Evolutionary conservation across 2,113 vertebrate genomes (phyloP), one percentile per base, ranked within the genome.

Genomic region (Eulemur macaco): DNA sequence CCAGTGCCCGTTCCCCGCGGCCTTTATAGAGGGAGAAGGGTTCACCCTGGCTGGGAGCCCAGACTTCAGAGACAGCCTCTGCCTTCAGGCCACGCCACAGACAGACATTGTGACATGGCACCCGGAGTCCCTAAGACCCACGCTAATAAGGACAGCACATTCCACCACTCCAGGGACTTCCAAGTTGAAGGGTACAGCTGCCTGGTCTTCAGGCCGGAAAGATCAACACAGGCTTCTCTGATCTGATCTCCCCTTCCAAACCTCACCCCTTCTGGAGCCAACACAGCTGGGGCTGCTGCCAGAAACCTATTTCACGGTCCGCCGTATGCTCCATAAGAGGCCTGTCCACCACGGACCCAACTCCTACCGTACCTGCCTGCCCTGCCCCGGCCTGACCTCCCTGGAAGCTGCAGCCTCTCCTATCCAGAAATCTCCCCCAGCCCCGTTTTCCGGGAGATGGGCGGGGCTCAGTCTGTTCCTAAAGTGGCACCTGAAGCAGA

Each of bases 1-100:
- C 64, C 50, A 17, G 74, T 0, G 8, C 23, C 83, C 56, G 8
- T 31, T 0, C 0, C 0, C 12, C 0, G 4, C 0, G 6, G 34
- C 34, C 92, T 98, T 98, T 98, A 98, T 97, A 97, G 94, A 66
- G 81, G n/a, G 31, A 12, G 34, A 1, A 8, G 8, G 11, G 56
- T 6, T 47, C 78, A 92, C 29, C 10, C 88, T 34, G 78, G 47
- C 3, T 60, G 8, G 29, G 25, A 50, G 87, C 97, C 97, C 71
- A 29, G 89, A 69, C 74, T 37, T 47, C 56, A 42, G 73, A 89
- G 82, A 74, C 80, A 84, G 84, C 73, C 90, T 68, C 90, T 76
- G 80, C 91, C 86, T 56, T 54, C 42, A 10, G 88, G 50, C 95
- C 73, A 3, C 60, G 88, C 87, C 17, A 23, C 90, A 96, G 91